Base-by-base conservation (phyloP, 2,113 vertebrate species). In the Engystomops pustulosus region DNA sequence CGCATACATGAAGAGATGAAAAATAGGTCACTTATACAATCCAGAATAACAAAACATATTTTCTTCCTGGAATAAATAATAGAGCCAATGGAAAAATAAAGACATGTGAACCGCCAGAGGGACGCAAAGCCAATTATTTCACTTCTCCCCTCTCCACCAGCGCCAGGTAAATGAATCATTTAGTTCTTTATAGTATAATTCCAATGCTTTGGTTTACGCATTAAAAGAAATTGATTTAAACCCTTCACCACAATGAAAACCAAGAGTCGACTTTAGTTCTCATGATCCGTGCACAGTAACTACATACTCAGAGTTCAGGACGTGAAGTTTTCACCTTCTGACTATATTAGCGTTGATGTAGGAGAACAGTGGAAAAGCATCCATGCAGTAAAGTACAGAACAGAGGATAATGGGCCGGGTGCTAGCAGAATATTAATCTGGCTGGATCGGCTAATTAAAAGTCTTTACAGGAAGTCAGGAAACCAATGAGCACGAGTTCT, bases 111-210 rank as follows among this genome's bases (percentile, higher is more conserved):
- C 15, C 30, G 80, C 80, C 80, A 47, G 53, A 49, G 71, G 30
- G 71, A 76, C 0, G 25, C 30, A 3, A 18, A 36, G 71, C 81
- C 81, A 83, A 75, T 65, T 76, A 67, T 83, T 67, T 65, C 81
- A 83, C 81, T 51, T 83, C 30, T 81, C 32, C 49, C 80, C 75
- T 10, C 8, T 32, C 27, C 11, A 47, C 45, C 14, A 41, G 44
- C 49, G 81, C 71, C 81, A 83, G 55, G 27, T 76, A 49, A 60
- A 83, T 76, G 55, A 76, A 83, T 83, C 81, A 83, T 30, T 34
- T 7, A 18, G 41, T 45, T 25, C 38, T 75, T 82, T 49, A 45
- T 65, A 62, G 53, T 45, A 44, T 17, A 38, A 51, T 76, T 65
- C 41, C 71, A 47, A 25, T 18, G 27, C 25, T 65, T 69, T 14